Conservation (phyloP, 92 coral and sea anemone species). For the Nematostella vectensis region DNA sequence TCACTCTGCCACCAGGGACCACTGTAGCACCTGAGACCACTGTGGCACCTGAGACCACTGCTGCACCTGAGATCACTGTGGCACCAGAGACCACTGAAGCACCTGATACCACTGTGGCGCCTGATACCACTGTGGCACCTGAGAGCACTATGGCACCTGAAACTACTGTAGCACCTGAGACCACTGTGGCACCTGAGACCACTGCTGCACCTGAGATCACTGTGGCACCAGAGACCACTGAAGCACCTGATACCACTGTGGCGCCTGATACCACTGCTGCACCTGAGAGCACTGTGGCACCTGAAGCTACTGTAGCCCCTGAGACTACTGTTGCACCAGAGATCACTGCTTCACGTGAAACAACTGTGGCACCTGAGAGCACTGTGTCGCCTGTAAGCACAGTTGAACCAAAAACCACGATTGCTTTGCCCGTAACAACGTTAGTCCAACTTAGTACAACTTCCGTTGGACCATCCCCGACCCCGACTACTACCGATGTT, state of each 20-base stretch:
- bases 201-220: slow-evolving; percentile 11
- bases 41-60: slow-evolving; percentile 2
- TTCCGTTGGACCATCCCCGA: neutral
- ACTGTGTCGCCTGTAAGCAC: neutral
- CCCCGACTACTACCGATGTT: neutral
- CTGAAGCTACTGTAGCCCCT: neutral
- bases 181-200: slow-evolving; percentile 3
- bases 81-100: slow-evolving; percentile 4
- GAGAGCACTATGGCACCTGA: slow-evolving; percentile 1
- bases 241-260: too few species aligned
- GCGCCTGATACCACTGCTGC: slow-evolving; percentile 5
- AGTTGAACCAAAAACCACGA: slow-evolving; percentile 1
- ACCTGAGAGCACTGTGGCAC: slow-evolving; percentile 10
- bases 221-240: neutral
- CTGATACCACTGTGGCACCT: slow-evolving; percentile 11
- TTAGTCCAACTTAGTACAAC: neutral
- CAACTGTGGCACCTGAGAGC: slow-evolving; percentile 6
- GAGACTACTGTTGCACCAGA: slow-evolving; percentile 8
- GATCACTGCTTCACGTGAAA: slow-evolving; percentile 3
- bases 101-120: slow-evolving; percentile 5
- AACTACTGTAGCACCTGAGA: slow-evolving; percentile 1
- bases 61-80: slow-evolving; percentile 3
- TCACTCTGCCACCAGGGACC: neutral
- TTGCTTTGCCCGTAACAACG: neutral
- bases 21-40: slow-evolving; percentile 5